Percentiles rank a stretch among this genome's conserved stretches.
phyloP scores from a whole-genome alignment of 2,797 vertebrate genomes.

The Platalea minor region DNA sequence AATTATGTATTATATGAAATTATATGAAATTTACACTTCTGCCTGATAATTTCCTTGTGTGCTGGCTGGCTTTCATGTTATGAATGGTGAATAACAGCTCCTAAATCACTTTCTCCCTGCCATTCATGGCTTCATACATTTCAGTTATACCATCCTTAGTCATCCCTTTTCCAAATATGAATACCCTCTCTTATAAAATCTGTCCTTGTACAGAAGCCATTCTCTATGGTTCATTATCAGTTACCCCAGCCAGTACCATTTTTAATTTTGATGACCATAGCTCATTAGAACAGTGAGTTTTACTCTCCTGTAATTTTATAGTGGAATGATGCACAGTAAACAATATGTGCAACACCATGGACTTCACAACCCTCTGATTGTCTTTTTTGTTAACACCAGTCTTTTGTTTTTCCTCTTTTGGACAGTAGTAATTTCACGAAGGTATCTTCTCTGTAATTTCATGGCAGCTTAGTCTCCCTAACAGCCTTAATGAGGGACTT shows the following conservation, averaged over 20 bases:
- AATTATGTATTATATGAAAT: constrained; percentile 42
- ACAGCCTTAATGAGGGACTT: neutral
- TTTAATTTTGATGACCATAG: neutral
- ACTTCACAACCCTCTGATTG: neutral
- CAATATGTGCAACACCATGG: neutral
- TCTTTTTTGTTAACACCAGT: neutral
- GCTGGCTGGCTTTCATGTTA: neutral
- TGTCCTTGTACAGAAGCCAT: neutral
- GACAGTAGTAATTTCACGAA: neutral
- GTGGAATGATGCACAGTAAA: neutral
- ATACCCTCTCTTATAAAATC: neutral
- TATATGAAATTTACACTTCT: constrained; percentile 10
- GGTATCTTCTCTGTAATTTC: neutral
- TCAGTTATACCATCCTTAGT: neutral
- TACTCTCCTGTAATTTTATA: neutral
- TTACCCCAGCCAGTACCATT: neutral
- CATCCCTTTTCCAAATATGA: neutral
- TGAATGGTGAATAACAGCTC: neutral
- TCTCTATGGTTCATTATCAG: neutral
- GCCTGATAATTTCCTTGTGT: constrained; percentile 5
- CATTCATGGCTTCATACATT: constrained; percentile 5
- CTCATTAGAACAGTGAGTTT: neutral
- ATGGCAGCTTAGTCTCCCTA: neutral
- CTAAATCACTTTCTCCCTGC: constrained; percentile 24
- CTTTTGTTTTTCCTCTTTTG: neutral